Conservation (phyloP, 2,888 invertebrate species). For the Pterobdella sp. region DNA sequence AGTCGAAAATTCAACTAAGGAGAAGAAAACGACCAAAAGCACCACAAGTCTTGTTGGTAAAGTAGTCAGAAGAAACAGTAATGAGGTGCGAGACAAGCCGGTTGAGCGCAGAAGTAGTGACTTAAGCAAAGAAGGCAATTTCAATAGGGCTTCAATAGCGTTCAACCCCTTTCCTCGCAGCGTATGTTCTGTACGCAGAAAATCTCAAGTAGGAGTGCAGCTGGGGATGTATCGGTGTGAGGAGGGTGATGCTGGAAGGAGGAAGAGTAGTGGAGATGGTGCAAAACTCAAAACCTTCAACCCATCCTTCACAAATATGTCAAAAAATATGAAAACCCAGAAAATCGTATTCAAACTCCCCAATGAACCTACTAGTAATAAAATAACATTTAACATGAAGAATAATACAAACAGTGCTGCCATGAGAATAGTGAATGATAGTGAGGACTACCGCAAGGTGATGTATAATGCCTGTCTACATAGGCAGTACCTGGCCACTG, state of each 20-base stretch:
- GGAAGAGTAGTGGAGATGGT: not conserved
- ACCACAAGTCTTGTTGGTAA: not conserved
- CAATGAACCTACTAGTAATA: not conserved
- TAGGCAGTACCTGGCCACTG: not conserved
- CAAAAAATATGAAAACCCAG: not conserved
- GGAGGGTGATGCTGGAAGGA: not conserved
- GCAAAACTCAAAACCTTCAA: not conserved
- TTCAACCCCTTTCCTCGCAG: conserved; percentile 10
- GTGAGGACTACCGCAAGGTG: not conserved
- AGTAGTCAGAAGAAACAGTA: not conserved
- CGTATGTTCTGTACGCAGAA: not conserved
- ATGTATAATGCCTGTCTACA: conserved; percentile 2
- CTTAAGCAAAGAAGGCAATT: not conserved
- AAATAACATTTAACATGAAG: not conserved
- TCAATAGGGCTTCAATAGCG: not conserved
- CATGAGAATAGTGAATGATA: not conserved
- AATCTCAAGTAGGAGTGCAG: not conserved
- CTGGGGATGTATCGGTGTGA: not conserved
- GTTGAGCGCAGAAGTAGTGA: not conserved
- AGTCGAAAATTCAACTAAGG: not conserved
- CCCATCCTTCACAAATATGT: not conserved
- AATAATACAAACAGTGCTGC: not conserved
- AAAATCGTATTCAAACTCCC: too few relatives aligned
- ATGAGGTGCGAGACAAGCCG: not conserved
- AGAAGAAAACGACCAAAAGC: not conserved